phyloP scores from a whole-genome alignment of 2,113 vertebrate species.

The Willisornis vidua region DNA sequence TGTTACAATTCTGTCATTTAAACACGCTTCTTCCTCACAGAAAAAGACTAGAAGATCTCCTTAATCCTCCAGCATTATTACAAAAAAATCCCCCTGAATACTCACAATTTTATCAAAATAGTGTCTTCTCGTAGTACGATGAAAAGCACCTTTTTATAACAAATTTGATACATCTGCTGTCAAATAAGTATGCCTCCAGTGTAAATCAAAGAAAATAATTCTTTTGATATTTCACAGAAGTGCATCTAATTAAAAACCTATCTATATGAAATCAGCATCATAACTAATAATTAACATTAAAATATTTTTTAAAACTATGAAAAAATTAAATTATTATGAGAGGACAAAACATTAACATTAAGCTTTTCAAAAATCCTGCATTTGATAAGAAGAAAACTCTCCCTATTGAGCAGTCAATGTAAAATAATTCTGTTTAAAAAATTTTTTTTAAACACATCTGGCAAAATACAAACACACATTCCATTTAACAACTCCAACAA shows the following conservation, averaged over 20 bases:
- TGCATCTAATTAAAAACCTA: constrained; percentile 80
- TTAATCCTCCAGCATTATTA: constrained; percentile 73
- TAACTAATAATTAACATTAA: constrained; percentile 82
- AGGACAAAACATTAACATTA: constrained; percentile 76
- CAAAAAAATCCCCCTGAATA: constrained; percentile 75
- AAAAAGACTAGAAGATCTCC: constrained; percentile 72
- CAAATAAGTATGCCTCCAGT: constrained; percentile 82
- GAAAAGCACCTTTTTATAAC: constrained; percentile 80
- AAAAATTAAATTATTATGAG: constrained; percentile 79
- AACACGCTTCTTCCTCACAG: constrained; percentile 66
- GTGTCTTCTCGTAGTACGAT: constrained; percentile 77
- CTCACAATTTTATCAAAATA: constrained; percentile 80
- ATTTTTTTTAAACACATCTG: constrained; percentile 50
- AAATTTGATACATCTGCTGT: constrained; percentile 79
- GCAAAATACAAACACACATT: constrained; percentile 79
- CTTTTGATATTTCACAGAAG: constrained; percentile 83
- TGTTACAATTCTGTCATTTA: constrained; percentile 68
- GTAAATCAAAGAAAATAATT: constrained; percentile 82
- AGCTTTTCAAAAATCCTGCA: constrained; percentile 78
- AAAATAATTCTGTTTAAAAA: constrained; percentile 70
- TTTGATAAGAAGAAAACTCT: constrained; percentile 72
- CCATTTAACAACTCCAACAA: constrained; percentile 76
- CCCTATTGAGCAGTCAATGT: constrained; percentile 60
- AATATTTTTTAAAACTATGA: constrained; percentile 76
- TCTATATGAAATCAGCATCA: constrained; percentile 76